A percentile compares a stretch with the other conserved stretches of the same genome.
Evolutionary conservation across 1,140 invertebrate species (phyloP).

Genomic region (Drosophila tani): DNA sequence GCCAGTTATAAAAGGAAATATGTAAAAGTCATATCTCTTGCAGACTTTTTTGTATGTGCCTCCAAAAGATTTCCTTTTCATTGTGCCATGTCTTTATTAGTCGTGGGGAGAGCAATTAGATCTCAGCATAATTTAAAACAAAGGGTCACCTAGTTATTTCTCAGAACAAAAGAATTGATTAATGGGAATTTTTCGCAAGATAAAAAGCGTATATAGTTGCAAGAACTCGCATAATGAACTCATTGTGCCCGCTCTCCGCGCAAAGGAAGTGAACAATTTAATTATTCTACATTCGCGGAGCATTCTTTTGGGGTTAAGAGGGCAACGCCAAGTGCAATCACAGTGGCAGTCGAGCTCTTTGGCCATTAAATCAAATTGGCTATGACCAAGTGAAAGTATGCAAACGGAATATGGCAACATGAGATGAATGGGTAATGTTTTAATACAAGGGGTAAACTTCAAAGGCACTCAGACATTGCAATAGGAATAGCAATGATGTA

Average conservation of each 20-base stretch:
- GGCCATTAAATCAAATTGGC: constrained; percentile 62
- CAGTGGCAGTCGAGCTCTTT: constrained; percentile 24
- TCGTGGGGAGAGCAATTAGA: constrained; percentile 51
- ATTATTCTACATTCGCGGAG: constrained; percentile 58
- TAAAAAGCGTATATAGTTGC: constrained; percentile 27
- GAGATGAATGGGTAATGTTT: constrained; percentile 18
- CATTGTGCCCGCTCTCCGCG: constrained; percentile 55
- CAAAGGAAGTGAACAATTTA: constrained; percentile 76
- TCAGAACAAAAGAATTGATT: constrained; percentile 79
- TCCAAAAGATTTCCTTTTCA: constrained; percentile 14
- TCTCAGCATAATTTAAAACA: constrained; percentile 50
- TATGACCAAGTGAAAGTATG: constrained; percentile 68
- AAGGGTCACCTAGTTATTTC: constrained; percentile 70
- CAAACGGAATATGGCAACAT: constrained; percentile 6
- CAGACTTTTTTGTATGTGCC: background rate
- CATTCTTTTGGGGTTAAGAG: constrained; percentile 68
- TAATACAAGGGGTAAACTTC: constrained; percentile 30
- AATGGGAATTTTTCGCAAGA: constrained; percentile 74
- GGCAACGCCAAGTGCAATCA: constrained; percentile 48
- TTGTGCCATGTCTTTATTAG: constrained; percentile 23
- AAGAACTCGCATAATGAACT: constrained; percentile 68
- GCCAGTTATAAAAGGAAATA: background rate
- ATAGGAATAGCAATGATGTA: constrained; percentile 16
- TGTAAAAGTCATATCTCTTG: background rate
- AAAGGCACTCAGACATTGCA: constrained; percentile 42